Evolutionary conservation across 2,113 vertebrate genomes (phyloP), one percentile per base, ranked within the genome.

Genomic region (Bubo bubo): DNA sequence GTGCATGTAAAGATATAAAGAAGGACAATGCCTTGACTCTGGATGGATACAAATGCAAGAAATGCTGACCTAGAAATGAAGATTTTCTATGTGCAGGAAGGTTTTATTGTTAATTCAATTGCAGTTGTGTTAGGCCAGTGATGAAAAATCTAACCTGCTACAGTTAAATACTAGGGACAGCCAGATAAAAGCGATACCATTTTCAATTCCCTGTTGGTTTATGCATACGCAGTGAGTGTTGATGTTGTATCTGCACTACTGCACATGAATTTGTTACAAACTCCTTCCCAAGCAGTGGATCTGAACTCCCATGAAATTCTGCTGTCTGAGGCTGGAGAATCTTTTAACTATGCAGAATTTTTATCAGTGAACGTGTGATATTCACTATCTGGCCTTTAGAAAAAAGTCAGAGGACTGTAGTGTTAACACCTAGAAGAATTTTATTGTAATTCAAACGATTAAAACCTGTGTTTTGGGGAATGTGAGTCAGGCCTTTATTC

Each of bases 171-270:
- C 9, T 23, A 64, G 18, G 24, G 35, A 55, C 14, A 81, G 50
- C 21, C 80, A 79, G 70, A 58, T 10, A 28, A 13, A 21, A 73
- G 20, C 0, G 3, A 18, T 39, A n/a, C 1, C 6, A 6, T 18
- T 74, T 59, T 28, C 50, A 62, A 4, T 28, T 67, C 39, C 32
- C 37, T 62, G 28, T 26, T 71, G 58, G 12, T 88, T 53, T 82
- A 14, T 13, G 12, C 56, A 14, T 49, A 28, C 8, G 24, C 47
- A 59, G 10, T 4, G 21, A 0, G 0, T 58, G 32, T 30, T 28
- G 63, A 14, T 56, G 35, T 20, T 81, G 18, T 12, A 19, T 35
- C 23, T 62, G 41, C 14, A 7, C 11, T 49, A 60, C 17, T 4
- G 2, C 34, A 16, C 32, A 24, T 6, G 4, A 27, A 39, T 85